These are phyloP conservation scores for Coelogynopora nodosa DNA, from an alignment of 2,888 invertebrate species.

Conservation along the genomic window DNA sequence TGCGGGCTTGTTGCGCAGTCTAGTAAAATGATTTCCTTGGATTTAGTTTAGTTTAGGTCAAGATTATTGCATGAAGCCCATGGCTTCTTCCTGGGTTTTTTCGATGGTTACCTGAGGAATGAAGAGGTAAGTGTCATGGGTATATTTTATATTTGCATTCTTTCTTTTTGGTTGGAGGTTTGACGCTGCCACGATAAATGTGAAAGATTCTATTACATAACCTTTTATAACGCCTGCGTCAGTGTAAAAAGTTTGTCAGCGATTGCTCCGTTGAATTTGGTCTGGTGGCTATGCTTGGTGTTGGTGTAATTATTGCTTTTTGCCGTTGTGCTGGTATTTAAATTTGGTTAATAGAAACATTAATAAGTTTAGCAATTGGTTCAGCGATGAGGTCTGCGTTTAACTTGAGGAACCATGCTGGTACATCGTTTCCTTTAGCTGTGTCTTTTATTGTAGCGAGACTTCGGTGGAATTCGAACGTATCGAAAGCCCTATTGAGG, in stretches of 20 bases:
- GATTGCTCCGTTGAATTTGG: background rate
- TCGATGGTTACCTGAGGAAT: background rate
- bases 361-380: background rate
- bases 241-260: background rate
- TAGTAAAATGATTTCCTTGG: background rate
- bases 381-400: background rate
- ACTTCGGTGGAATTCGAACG: background rate
- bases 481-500: constrained; percentile 20
- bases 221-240: background rate
- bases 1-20: background rate
- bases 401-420: constrained; percentile 19
- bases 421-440: constrained; percentile 3
- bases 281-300: background rate
- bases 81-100: background rate
- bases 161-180: background rate
- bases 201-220: background rate
- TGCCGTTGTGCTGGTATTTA: constrained; percentile 23
- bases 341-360: constrained; percentile 8
- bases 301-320: constrained; percentile 27
- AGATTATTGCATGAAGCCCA: background rate
- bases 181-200: background rate
- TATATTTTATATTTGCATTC: background rate
- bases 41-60: background rate
- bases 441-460: background rate
- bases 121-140: background rate